phyloP scores from a whole-genome alignment of 1,140 invertebrate species.

The Steinernema khuongi region DNA sequence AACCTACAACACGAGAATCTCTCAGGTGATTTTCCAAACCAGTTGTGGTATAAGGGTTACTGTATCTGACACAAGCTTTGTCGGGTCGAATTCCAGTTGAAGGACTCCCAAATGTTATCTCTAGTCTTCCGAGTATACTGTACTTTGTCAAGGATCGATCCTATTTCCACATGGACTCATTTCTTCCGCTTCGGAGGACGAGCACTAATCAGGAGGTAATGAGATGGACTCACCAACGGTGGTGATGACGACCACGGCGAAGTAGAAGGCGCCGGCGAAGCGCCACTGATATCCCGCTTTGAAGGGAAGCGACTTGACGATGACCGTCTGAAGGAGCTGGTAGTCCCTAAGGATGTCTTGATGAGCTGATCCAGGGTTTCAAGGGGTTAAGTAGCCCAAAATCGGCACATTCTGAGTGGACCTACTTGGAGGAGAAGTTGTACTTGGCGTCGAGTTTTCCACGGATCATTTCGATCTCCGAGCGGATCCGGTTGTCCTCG shows the following conservation, averaged over 20 bases:
- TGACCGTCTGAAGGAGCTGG: slow-evolving; percentile 82
- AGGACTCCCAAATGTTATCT: no score
- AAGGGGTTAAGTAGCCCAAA: neutral
- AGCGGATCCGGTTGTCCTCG: slow-evolving; percentile 75
- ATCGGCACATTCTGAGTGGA: neutral
- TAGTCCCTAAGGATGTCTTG: slow-evolving; percentile 70
- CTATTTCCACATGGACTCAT: no score
- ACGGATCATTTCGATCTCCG: slow-evolving; percentile 64
- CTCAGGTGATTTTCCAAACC: neutral
- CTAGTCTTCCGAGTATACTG: no score
- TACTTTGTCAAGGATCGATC: no score
- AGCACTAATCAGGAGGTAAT: no score
- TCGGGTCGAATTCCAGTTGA: no score
- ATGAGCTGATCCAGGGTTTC: slow-evolving; percentile 3
- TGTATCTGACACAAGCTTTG: slow-evolving; percentile 10
- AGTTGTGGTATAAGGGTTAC: neutral
- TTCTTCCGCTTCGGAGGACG: no score
- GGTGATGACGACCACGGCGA: slow-evolving; percentile 94
- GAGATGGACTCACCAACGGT: slow-evolving; percentile 74
- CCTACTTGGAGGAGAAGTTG: slow-evolving; percentile 69
- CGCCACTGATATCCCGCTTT: slow-evolving; percentile 96
- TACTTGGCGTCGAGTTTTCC: slow-evolving; percentile 77
- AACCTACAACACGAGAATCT: slow-evolving; percentile 46
- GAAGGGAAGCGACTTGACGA: slow-evolving; percentile 86
- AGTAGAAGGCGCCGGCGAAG: slow-evolving; percentile 93